A percentile compares a stretch with the other conserved stretches of the same genome.
Evolutionary conservation across 2,113 vertebrate species (phyloP).

Genomic region (Pseudorectes ferrugineus): DNA sequence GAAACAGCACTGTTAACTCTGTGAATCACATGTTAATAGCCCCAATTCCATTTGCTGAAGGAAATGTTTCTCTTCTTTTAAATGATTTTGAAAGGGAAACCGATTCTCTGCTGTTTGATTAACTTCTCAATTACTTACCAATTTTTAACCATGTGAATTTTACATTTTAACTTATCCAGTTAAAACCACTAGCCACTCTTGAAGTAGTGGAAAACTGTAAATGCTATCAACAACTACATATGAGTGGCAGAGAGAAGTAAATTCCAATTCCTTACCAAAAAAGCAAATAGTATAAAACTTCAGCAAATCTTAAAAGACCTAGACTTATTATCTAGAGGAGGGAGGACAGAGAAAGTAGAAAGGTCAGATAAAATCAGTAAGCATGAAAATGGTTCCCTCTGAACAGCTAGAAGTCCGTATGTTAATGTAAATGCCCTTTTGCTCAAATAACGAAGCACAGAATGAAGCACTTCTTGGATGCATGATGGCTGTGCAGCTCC

Average conservation of each 20-base stretch:
- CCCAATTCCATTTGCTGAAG: background rate
- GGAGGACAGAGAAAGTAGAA: background rate
- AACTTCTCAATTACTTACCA: background rate
- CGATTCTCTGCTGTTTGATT: background rate
- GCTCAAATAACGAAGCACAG: background rate
- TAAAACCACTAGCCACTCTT: background rate
- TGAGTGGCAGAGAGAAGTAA: background rate
- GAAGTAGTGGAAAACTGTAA: background rate
- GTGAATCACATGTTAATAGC: background rate
- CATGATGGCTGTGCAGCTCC: background rate
- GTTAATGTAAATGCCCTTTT: background rate
- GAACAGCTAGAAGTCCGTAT: background rate
- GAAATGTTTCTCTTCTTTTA: background rate
- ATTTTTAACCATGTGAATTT: background rate
- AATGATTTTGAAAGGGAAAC: background rate
- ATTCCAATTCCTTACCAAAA: background rate
- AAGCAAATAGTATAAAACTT: background rate
- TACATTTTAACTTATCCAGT: background rate
- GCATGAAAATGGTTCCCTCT: background rate
- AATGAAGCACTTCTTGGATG: background rate
- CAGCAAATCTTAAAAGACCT: background rate
- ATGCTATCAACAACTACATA: background rate
- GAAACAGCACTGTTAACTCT: background rate
- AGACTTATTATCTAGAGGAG: background rate
- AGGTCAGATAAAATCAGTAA: background rate